Evolutionary conservation across 2,113 vertebrate genomes (phyloP).

Genomic region (Meleagris gallopavo): DNA sequence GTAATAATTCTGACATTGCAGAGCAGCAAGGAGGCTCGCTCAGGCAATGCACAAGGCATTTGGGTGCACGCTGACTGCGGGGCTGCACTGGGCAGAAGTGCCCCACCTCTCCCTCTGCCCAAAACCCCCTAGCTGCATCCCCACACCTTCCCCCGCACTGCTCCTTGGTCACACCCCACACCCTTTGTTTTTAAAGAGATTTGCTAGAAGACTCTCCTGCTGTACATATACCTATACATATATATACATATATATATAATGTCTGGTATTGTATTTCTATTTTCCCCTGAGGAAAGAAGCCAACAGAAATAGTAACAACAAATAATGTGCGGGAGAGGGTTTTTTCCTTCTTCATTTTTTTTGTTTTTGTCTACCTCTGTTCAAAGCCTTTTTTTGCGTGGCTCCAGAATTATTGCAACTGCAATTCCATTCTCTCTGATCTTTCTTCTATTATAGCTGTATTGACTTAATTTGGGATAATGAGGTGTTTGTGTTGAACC

Average conservation of each 20-base stretch:
- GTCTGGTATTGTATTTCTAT: constrained; percentile 47
- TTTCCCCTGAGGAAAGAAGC: constrained; percentile 20
- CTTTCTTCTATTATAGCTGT: background rate
- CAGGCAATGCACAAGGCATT: background rate
- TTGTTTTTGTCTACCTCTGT: background rate
- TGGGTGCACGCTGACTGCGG: background rate
- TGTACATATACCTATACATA: background rate
- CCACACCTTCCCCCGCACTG: background rate
- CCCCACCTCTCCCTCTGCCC: background rate
- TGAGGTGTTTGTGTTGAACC: background rate
- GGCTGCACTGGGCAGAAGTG: background rate
- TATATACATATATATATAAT: background rate
- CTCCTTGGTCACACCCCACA: background rate
- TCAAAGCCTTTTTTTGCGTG: constrained; percentile 24
- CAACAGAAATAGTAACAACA: constrained; percentile 34
- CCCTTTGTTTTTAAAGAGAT: background rate
- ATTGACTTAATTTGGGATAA: constrained; percentile 1
- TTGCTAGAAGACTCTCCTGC: constrained; percentile 33
- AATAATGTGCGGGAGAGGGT: constrained; percentile 21
- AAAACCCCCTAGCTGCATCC: background rate
- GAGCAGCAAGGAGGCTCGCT: background rate
- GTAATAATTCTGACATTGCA: background rate
- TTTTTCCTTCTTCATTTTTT: background rate
- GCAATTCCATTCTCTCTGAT: background rate
- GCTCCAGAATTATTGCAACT: background rate